Percentiles rank a stretch among this genome's conserved stretches.
Conservation (phyloP, 1,140 invertebrate genomes). For the Plectrocnemia conspersa region DNA sequence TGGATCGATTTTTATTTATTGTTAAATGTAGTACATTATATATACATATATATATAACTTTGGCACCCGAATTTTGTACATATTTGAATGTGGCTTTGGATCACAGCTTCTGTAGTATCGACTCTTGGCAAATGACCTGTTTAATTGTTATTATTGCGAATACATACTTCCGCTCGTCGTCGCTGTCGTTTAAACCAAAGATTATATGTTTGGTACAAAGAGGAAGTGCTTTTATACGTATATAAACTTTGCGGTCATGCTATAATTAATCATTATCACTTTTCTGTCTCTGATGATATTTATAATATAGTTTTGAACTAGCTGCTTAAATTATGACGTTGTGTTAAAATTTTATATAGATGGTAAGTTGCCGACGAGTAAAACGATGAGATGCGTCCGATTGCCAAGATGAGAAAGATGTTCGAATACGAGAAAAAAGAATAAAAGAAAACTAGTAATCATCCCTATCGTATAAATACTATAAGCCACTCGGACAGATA, state of each 20-base stretch:
- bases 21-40: conserved; percentile 36
- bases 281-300: conserved; percentile 30
- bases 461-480: conserved; percentile 2
- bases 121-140: conserved; percentile 35
- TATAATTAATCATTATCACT: conserved; percentile 37
- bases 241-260: conserved; percentile 35
- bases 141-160: conserved; percentile 33
- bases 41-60: too few species aligned
- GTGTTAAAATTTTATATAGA: conserved; percentile 16
- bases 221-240: conserved; percentile 35
- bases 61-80: conserved; percentile 36
- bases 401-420: conserved; percentile 17
- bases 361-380: conserved; percentile 20
- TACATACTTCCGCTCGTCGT: conserved; percentile 33
- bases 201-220: conserved; percentile 32
- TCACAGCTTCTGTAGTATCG: conserved; percentile 37
- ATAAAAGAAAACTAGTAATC: conserved; percentile 13
- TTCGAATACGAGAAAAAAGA: too few species aligned
- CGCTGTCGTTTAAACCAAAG: conserved; percentile 31
- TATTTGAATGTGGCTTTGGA: conserved; percentile 37
- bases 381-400: conserved; percentile 7
- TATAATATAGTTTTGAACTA: conserved; percentile 35
- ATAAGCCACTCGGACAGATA: conserved; percentile 8
- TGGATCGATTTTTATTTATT: conserved; percentile 34
- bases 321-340: conserved; percentile 30